These are phyloP conservation scores for Scomberomorus guttatus DNA, from an alignment of 2,797 vertebrate genomes.

Conservation along the genomic window DNA sequence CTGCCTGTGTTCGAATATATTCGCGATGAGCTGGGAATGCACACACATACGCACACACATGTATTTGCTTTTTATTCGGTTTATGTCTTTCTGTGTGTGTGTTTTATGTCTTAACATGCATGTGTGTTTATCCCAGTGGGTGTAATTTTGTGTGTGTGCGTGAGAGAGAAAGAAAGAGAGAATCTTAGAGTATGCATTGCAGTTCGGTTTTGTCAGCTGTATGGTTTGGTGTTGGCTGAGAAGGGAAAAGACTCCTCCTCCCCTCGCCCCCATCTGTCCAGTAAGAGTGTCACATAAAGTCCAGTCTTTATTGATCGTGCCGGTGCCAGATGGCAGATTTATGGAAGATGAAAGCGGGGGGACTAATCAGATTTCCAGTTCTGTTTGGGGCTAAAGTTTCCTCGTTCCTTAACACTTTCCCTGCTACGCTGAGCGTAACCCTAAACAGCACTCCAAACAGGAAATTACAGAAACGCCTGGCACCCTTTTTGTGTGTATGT, in stretches of 20 bases:
- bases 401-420: conserved; percentile 84
- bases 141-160: conserved; percentile 21
- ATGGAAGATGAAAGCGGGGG: conserved; percentile 85
- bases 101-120: neutral
- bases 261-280: conserved; percentile 69
- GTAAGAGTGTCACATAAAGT: conserved; percentile 84
- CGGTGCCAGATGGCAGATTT: conserved; percentile 86
- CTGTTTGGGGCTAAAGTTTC: conserved; percentile 85
- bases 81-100: conserved; percentile 11
- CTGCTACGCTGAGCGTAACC: conserved; percentile 79
- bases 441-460: conserved; percentile 85
- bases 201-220: conserved; percentile 57
- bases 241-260: neutral
- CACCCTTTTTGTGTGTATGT: conserved; percentile 56
- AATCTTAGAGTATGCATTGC: neutral
- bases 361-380: conserved; percentile 88
- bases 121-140: conserved; percentile 4
- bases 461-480: conserved; percentile 83
- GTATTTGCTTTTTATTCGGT: conserved; percentile 2
- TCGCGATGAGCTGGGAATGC: conserved; percentile 42
- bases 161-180: neutral
- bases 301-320: conserved; percentile 83
- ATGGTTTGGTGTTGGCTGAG: conserved; percentile 47
- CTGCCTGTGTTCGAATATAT: conserved; percentile 30
- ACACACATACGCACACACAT: conserved; percentile 25